These are phyloP conservation scores for Catalaphyllia jardinei DNA, from an alignment of 64 coral and sea anemone genomes.

Conservation along the genomic window DNA sequence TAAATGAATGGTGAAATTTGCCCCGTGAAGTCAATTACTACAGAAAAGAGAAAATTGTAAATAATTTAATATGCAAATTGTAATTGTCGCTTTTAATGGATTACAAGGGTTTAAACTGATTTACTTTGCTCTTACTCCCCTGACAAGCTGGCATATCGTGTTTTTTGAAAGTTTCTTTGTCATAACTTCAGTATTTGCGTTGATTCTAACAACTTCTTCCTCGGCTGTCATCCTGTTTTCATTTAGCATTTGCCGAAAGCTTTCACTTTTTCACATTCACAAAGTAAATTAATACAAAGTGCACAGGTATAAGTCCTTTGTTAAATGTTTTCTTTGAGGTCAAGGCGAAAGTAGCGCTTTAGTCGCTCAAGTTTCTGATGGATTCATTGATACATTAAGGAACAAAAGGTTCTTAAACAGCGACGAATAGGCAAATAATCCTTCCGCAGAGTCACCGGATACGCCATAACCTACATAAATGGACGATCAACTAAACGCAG, in stretches of 20 bases:
- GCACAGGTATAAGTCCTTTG: neutral
- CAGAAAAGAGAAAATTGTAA: neutral
- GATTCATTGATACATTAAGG: neutral
- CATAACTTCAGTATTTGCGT: neutral
- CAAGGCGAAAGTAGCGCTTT: neutral
- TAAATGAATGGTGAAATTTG: no score
- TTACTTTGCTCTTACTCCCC: neutral
- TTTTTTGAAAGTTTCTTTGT: neutral
- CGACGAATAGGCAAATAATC: conserved; percentile 1
- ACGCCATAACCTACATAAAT: neutral
- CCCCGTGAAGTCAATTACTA: no score
- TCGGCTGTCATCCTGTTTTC: neutral
- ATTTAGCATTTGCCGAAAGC: neutral
- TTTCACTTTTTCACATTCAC: neutral
- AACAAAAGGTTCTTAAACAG: conserved; percentile 2
- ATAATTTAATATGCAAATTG: neutral
- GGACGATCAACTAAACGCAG: neutral
- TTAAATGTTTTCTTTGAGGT: neutral
- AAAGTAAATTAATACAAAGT: neutral
- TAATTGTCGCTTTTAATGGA: neutral
- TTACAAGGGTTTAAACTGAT: neutral
- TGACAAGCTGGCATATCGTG: neutral
- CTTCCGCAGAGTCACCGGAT: neutral
- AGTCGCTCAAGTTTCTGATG: neutral
- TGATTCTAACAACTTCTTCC: neutral